These are phyloP conservation scores for Chymomyza costata DNA, from an alignment of 1,140 invertebrate genomes.

Conservation along the genomic window DNA sequence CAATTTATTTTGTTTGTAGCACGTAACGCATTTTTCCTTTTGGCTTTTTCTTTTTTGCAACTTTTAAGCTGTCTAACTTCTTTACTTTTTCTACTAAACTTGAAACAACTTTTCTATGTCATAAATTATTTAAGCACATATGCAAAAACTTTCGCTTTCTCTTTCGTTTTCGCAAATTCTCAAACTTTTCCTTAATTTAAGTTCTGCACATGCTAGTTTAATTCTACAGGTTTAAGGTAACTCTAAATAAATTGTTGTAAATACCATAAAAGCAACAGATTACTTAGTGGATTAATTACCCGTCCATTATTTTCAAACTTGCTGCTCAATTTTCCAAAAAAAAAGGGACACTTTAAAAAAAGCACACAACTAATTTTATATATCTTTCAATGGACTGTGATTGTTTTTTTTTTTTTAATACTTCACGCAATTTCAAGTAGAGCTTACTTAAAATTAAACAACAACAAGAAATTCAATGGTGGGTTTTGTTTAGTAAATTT, in stretches of 20 bases:
- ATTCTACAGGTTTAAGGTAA: constrained; percentile 64
- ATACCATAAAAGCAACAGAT: constrained; percentile 48
- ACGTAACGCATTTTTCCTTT: constrained; percentile 2
- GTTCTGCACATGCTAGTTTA: constrained; percentile 53
- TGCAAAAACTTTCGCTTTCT: constrained; percentile 19
- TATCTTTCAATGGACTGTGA: constrained; percentile 71
- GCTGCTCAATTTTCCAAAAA: constrained; percentile 17
- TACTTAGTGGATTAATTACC: constrained; percentile 15
- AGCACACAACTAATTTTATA: constrained; percentile 59
- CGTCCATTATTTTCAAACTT: constrained; percentile 35
- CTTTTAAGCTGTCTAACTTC: constrained; percentile 4
- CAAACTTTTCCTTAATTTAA: constrained; percentile 41
- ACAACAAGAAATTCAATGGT: constrained; percentile 43
- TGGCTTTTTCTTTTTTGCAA: constrained; percentile 13
- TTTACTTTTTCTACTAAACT: no score
- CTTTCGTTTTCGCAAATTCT: constrained; percentile 16
- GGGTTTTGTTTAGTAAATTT: constrained; percentile 60
- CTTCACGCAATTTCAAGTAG: constrained; percentile 43
- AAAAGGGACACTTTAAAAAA: constrained; percentile 5
- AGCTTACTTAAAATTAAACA: constrained; percentile 26
- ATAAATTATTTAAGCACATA: constrained; percentile 70
- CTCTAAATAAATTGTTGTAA: constrained; percentile 66
- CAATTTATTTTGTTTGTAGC: constrained; percentile 13
- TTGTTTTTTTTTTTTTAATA: constrained; percentile 60
- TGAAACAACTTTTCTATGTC: no score